phyloP scores from a whole-genome alignment of 2,113 vertebrate species.

The Heterotilapia buettikoferi region DNA sequence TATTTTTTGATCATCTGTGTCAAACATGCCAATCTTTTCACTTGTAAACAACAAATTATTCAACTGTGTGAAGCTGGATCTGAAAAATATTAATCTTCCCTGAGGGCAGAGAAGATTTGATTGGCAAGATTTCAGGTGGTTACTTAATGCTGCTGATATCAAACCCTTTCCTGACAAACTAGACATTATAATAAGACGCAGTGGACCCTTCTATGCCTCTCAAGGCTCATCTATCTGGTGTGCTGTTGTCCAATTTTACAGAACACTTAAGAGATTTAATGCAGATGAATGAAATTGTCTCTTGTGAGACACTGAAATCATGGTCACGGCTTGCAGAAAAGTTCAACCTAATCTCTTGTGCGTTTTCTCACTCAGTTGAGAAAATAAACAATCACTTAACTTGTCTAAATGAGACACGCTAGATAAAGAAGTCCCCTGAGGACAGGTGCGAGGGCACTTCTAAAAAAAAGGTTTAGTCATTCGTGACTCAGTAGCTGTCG shows the following conservation, averaged over 20 bases:
- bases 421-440: background rate
- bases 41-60: background rate
- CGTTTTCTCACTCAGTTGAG: background rate
- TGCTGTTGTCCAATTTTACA: background rate
- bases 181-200: background rate
- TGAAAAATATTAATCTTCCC: background rate
- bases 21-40: background rate
- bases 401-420: background rate
- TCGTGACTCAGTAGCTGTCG: slow-evolving; percentile 8
- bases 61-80: background rate
- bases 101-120: background rate
- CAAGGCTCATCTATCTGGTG: background rate
- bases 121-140: background rate
- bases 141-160: background rate
- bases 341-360: background rate
- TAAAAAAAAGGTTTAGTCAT: background rate
- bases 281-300: fast-evolving
- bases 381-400: background rate
- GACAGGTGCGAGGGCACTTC: background rate
- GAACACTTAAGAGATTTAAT: background rate
- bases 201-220: background rate
- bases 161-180: background rate
- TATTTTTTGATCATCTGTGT: background rate
- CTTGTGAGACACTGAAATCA: background rate
- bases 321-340: background rate